Evolutionary conservation across 2,113 vertebrate genomes (phyloP).

Genomic region (Paedocypris sp.): DNA sequence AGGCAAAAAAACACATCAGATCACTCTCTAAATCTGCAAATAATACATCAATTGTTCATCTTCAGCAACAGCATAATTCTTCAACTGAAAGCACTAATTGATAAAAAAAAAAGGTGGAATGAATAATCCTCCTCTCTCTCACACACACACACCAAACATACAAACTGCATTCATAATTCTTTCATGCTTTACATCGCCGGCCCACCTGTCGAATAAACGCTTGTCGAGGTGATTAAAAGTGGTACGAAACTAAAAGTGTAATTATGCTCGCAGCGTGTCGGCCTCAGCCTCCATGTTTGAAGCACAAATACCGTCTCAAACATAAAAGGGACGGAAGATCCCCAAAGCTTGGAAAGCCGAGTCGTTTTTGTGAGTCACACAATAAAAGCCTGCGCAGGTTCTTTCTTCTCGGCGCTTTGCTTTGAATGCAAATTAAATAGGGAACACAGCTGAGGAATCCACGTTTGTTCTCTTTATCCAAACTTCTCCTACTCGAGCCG

Average conservation of each 20-base stretch:
- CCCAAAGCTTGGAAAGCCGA: constrained; percentile 13
- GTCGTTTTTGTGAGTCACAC: constrained; percentile 31
- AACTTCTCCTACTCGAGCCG: neutral
- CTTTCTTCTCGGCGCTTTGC: neutral
- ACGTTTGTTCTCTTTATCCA: neutral
- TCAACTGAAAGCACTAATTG: too few species aligned
- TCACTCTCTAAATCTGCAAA: too few species aligned
- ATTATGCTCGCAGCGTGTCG: constrained; percentile 18
- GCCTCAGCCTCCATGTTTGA: constrained; percentile 29
- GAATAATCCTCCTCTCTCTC: too few species aligned
- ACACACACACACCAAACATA: neutral
- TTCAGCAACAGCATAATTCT: too few species aligned
- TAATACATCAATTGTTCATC: too few species aligned
- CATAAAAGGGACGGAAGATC: constrained; percentile 24
- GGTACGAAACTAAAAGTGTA: constrained; percentile 10
- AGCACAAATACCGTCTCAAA: constrained; percentile 24
- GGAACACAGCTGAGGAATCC: too few species aligned
- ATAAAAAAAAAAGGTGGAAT: too few species aligned
- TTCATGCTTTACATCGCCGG: constrained; percentile 1
- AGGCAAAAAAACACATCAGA: too few species aligned
- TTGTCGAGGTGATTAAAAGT: neutral
- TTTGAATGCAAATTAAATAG: neutral
- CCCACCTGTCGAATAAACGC: neutral
- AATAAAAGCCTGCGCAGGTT: constrained; percentile 12
- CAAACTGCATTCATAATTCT: neutral